A percentile compares a stretch with the other conserved stretches of the same genome.
Evolutionary conservation across 2,113 vertebrate species (phyloP).

Genomic region (Seriola rivoliana): DNA sequence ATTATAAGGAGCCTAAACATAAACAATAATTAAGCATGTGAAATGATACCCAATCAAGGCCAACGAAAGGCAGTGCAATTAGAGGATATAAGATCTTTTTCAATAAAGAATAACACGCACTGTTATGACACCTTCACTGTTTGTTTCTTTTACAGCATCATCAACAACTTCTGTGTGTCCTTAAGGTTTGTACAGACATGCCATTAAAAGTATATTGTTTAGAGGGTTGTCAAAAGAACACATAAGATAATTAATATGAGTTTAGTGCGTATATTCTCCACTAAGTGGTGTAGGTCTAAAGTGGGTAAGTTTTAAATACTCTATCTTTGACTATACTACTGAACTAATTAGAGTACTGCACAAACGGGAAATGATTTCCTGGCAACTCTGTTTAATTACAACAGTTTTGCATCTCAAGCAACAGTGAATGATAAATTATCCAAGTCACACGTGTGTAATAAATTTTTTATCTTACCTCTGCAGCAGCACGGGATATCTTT

Average conservation of each 20-base stretch:
- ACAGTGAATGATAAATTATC: slow-evolving; percentile 23
- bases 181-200: background rate
- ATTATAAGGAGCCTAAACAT: slow-evolving; percentile 32
- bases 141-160: background rate
- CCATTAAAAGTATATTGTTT: background rate
- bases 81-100: slow-evolving; percentile 27
- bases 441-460: slow-evolving; percentile 23
- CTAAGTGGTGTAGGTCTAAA: slow-evolving; percentile 23
- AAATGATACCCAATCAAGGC: slow-evolving; percentile 64
- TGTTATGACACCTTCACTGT: background rate
- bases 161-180: background rate
- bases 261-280: slow-evolving; percentile 19
- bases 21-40: slow-evolving; percentile 66
- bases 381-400: slow-evolving; percentile 47
- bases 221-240: background rate
- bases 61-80: slow-evolving; percentile 45
- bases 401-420: slow-evolving; percentile 43
- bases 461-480: slow-evolving; percentile 32
- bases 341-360: slow-evolving; percentile 41
- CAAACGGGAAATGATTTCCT: slow-evolving; percentile 39
- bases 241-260: background rate
- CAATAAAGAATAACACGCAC: slow-evolving; percentile 16
- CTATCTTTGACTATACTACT: slow-evolving; percentile 12
- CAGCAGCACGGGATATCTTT: slow-evolving; percentile 1
- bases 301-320: background rate